Evolutionary conservation across 2,113 vertebrate species (phyloP).

Genomic region (Etia nguti): DNA sequence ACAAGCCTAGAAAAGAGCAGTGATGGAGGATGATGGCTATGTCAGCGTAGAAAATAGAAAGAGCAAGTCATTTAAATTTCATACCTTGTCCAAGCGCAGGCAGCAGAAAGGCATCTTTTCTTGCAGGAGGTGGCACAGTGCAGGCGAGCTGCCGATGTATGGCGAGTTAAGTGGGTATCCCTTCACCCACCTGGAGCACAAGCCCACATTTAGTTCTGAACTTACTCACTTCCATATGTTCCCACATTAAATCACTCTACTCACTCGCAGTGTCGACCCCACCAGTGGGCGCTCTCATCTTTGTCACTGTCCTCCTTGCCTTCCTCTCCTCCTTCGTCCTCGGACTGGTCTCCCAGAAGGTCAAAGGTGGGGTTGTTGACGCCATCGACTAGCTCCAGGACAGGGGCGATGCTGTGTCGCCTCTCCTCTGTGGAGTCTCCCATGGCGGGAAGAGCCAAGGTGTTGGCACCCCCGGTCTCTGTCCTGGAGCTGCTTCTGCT

Average conservation of each 20-base stretch:
- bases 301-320: conserved; percentile 71
- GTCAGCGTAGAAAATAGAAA: background rate
- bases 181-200: conserved; percentile 75
- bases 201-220: background rate
- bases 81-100: conserved; percentile 79
- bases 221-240: background rate
- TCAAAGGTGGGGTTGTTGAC: conserved; percentile 73
- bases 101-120: conserved; percentile 82
- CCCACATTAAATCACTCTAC: background rate
- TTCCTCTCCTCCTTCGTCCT: conserved; percentile 77
- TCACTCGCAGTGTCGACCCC: conserved; percentile 75
- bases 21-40: background rate
- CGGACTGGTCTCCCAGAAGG: conserved; percentile 79
- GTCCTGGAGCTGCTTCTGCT: conserved; percentile 61
- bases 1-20: conserved; percentile 60
- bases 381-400: conserved; percentile 77
- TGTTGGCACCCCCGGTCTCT: conserved; percentile 65
- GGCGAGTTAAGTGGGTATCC: conserved; percentile 80
- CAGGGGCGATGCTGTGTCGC: conserved; percentile 78
- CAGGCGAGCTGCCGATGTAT: conserved; percentile 81
- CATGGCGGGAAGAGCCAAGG: conserved; percentile 65
- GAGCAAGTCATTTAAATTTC: background rate
- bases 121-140: conserved; percentile 79
- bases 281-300: conserved; percentile 69
- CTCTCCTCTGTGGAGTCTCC: conserved; percentile 62